These are phyloP conservation scores for Drosophila silvestris DNA, from an alignment of 2,888 invertebrate species.

Conservation along the genomic window DNA sequence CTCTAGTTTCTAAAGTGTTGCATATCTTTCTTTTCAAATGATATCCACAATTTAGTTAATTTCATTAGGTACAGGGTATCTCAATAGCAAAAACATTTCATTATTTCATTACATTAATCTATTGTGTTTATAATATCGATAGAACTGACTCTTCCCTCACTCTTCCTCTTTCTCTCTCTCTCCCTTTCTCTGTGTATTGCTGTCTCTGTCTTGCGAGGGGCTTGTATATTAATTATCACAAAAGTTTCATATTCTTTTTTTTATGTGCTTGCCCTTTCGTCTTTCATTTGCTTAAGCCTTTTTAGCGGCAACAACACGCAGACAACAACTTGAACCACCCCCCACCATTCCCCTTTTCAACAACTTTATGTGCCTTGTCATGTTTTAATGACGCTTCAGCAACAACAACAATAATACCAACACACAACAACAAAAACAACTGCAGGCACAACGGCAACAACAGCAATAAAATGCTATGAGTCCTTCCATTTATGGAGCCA, in stretches of 20 bases:
- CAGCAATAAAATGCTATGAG: conserved; percentile 73
- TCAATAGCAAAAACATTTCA: conserved; percentile 21
- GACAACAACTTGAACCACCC: conserved; percentile 35
- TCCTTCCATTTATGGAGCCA: conserved; percentile 67
- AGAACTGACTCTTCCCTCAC: neutral
- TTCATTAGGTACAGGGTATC: conserved; percentile 12
- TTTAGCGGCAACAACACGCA: conserved; percentile 48
- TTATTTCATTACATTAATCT: conserved; percentile 46
- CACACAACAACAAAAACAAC: conserved; percentile 9
- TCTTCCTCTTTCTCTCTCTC: neutral
- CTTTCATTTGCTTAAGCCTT: conserved; percentile 58
- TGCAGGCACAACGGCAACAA: conserved; percentile 48
- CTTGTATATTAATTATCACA: conserved; percentile 72
- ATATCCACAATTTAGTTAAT: neutral
- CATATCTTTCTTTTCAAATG: neutral
- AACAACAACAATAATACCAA: conserved; percentile 16
- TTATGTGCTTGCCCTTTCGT: conserved; percentile 54
- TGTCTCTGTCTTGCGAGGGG: conserved; percentile 9
- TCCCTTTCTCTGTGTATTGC: no score
- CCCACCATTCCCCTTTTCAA: conserved; percentile 1
- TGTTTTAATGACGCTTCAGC: conserved; percentile 72
- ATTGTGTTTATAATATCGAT: conserved; percentile 27
- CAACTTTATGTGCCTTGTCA: conserved; percentile 67
- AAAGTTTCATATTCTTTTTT: conserved; percentile 56
- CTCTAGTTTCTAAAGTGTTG: neutral